Evolutionary conservation across 2,888 invertebrate species (phyloP).

Genomic region (Therioaphis trifolii): DNA sequence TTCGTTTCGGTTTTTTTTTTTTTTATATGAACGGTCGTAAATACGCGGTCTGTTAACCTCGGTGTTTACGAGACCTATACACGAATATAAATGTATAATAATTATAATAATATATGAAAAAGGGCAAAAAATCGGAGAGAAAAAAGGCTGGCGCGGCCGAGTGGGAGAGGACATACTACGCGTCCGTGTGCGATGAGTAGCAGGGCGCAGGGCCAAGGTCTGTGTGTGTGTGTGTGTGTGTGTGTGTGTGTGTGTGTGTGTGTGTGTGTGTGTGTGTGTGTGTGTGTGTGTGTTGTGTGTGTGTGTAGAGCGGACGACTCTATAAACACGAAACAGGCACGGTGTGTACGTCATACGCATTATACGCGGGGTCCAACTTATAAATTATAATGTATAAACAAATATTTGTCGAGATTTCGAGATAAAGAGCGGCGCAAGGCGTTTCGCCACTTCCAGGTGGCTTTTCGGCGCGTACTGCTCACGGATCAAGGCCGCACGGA

Average conservation of each 20-base stretch:
- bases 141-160: not conserved
- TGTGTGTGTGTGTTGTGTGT: no score
- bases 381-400: no score
- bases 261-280: no score
- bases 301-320: not conserved
- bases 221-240: no score
- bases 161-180: not conserved
- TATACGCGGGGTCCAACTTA: not conserved
- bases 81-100: conserved; percentile 24
- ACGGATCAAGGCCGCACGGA: not conserved
- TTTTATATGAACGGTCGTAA: conserved; percentile 45
- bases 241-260: no score
- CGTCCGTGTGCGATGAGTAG: not conserved
- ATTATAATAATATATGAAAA: conserved; percentile 42
- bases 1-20: conserved; percentile 31
- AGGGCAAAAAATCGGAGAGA: conserved; percentile 16
- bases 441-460: not conserved
- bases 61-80: conserved; percentile 40
- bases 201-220: not conserved
- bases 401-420: no score
- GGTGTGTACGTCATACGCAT: no score
- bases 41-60: conserved; percentile 11
- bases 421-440: conserved; percentile 1
- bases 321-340: not conserved
- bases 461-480: not conserved